Percentiles rank a stretch among this genome's conserved stretches.
Conservation (phyloP, 2,797 vertebrate species). For the Cyprinodon diabolis region DNA sequence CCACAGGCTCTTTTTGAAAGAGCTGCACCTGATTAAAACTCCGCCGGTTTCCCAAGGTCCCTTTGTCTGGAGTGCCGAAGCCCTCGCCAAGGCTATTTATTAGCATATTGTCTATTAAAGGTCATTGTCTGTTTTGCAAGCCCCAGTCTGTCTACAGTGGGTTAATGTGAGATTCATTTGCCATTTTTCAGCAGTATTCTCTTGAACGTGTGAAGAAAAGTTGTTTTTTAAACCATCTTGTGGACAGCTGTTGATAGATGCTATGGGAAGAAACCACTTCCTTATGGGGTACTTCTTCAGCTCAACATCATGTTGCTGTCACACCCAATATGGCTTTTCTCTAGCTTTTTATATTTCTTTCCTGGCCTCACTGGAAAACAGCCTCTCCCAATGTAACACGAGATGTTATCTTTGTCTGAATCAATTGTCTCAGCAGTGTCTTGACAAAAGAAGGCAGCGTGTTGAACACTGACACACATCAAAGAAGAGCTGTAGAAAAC, state of each 20-base stretch:
- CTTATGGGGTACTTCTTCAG: conserved; percentile 11
- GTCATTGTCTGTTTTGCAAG: conserved; percentile 81
- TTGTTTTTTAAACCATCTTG: conserved; percentile 30
- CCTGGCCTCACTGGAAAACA: conserved; percentile 16
- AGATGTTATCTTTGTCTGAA: conserved; percentile 54
- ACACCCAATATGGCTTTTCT: conserved; percentile 25
- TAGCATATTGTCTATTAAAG: conserved; percentile 83
- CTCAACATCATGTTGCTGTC: conserved; percentile 29
- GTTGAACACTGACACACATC: conserved; percentile 75
- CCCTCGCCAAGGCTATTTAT: conserved; percentile 82
- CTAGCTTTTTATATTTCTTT: conserved; percentile 5
- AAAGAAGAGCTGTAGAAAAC: conserved; percentile 62
- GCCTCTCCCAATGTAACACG: conserved; percentile 16
- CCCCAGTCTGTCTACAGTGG: conserved; percentile 73
- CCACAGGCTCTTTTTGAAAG: conserved; percentile 79
- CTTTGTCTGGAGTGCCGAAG: conserved; percentile 76
- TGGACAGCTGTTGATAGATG: conserved; percentile 25
- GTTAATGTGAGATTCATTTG: conserved; percentile 61
- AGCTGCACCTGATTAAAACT: conserved; percentile 81
- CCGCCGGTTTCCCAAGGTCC: conserved; percentile 74
- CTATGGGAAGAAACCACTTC: conserved; percentile 4
- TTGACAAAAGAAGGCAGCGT: conserved; percentile 66
- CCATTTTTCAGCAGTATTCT: conserved; percentile 72
- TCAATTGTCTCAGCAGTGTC: conserved; percentile 57
- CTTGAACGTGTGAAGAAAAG: conserved; percentile 44